Conservation (phyloP, 2,113 vertebrate genomes). For the chimpanzee (Pan troglodytes) region DNA sequence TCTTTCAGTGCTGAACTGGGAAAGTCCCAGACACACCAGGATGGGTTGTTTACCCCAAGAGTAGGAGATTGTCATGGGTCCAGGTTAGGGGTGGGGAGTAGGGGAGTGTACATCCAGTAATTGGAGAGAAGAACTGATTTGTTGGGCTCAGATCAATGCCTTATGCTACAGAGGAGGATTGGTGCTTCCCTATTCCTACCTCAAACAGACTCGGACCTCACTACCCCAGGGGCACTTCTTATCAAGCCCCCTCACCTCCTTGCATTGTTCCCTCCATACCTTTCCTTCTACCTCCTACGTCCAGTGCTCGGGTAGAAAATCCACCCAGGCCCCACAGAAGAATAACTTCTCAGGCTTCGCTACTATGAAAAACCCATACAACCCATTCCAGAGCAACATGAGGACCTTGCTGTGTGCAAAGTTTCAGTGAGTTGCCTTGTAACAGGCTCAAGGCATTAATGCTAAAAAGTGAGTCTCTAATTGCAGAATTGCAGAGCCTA, state of each 20-base stretch:
- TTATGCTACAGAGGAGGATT: not conserved
- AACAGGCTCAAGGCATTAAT: not conserved
- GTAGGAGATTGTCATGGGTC: not conserved
- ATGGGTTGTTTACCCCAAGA: fast-evolving
- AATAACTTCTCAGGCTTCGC: not conserved
- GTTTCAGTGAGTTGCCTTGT: not conserved
- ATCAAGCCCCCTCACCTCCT: not conserved
- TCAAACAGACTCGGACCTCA: not conserved
- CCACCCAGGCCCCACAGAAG: not conserved
- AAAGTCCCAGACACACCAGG: not conserved
- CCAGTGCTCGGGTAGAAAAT: no score
- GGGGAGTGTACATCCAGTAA: not conserved
- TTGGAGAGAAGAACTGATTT: not conserved
- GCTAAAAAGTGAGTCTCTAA: not conserved
- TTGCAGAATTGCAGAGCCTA: not conserved
- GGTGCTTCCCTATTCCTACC: not conserved
- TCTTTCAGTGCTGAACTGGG: not conserved
- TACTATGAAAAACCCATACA: not conserved
- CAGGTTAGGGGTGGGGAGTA: not conserved
- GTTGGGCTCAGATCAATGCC: not conserved
- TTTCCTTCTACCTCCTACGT: not conserved
- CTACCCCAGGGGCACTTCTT: not conserved
- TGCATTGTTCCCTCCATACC: not conserved
- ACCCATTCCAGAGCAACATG: not conserved
- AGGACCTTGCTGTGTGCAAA: not conserved